Percentiles rank a stretch among this genome's conserved stretches.
Evolutionary conservation across 2,888 invertebrate species (phyloP).

Genomic region (Calliphora vomitoria): DNA sequence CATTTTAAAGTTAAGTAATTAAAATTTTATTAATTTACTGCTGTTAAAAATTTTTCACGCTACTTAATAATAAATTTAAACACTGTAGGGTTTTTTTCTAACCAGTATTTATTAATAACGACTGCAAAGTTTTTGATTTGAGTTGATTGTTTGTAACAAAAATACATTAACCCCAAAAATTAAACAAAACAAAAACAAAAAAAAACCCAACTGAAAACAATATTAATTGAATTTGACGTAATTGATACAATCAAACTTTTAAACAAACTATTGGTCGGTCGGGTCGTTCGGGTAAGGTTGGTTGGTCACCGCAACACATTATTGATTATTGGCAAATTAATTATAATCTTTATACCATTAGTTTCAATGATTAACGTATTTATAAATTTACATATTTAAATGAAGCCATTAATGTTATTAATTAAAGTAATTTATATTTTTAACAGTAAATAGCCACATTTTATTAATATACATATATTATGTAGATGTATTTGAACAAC

Average conservation of each 20-base stretch:
- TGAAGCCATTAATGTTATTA: constrained; percentile 7
- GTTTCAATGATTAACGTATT: constrained; percentile 20
- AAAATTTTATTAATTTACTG: neutral
- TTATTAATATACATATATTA: neutral
- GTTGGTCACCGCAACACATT: neutral
- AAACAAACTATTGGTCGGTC: neutral
- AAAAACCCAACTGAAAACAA: neutral
- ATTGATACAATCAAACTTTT: neutral
- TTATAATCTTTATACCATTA: constrained; percentile 32
- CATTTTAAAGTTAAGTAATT: neutral
- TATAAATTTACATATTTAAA: constrained; percentile 34
- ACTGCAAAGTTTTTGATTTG: neutral
- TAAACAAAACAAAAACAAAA: neutral
- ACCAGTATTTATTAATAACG: neutral
- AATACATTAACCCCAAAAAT: constrained; percentile 17
- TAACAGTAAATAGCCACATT: neutral
- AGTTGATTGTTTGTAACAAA: neutral
- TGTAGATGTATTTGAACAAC: neutral
- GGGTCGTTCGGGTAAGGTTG: neutral
- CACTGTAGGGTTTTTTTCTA: neutral
- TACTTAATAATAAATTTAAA: neutral
- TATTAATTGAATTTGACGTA: constrained; percentile 15
- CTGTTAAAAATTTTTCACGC: neutral
- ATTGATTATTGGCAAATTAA: constrained; percentile 44
- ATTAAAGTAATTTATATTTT: constrained; percentile 20